Evolutionary conservation across 92 coral and sea anemone genomes (phyloP).

Genomic region (Actinostola sp.): DNA sequence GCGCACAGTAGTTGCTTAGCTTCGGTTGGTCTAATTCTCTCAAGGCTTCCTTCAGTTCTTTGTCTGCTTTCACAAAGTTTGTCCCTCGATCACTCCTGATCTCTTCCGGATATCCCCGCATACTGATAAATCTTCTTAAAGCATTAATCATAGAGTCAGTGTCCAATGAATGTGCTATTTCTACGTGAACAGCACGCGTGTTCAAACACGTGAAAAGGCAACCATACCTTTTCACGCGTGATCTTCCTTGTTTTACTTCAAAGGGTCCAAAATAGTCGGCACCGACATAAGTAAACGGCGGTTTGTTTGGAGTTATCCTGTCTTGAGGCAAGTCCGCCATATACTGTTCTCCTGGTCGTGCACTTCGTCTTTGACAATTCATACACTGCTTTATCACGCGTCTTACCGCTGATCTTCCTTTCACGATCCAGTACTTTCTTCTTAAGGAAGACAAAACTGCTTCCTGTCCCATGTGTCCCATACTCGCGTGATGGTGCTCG

Average conservation of each 20-base stretch:
- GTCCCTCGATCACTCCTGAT: slow-evolving; percentile 44
- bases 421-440: slow-evolving; percentile 50
- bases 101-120: slow-evolving; percentile 30
- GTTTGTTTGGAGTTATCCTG: slow-evolving; percentile 42
- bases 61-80: slow-evolving; percentile 47
- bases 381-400: slow-evolving; percentile 45
- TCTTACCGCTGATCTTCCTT: slow-evolving; percentile 56
- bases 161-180: slow-evolving; percentile 39
- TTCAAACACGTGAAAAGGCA: slow-evolving; percentile 42
- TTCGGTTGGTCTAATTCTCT: slow-evolving; percentile 16
- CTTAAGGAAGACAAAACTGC: slow-evolving; percentile 53
- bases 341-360: slow-evolving; percentile 42
- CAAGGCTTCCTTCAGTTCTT: not conserved
- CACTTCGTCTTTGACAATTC: slow-evolving; percentile 47
- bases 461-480: slow-evolving; percentile 69
- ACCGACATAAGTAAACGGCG: no score
- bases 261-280: slow-evolving; percentile 65
- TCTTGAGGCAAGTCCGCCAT: slow-evolving; percentile 67
- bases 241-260: slow-evolving; percentile 61
- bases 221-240: slow-evolving; percentile 45
- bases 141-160: slow-evolving; percentile 53
- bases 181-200: slow-evolving; percentile 42
- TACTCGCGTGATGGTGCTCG: slow-evolving; percentile 18
- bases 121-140: slow-evolving; percentile 28
- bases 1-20: slow-evolving; percentile 24